Evolutionary conservation across 2,888 invertebrate species (phyloP).

Genomic region (Drosophila eohydei): DNA sequence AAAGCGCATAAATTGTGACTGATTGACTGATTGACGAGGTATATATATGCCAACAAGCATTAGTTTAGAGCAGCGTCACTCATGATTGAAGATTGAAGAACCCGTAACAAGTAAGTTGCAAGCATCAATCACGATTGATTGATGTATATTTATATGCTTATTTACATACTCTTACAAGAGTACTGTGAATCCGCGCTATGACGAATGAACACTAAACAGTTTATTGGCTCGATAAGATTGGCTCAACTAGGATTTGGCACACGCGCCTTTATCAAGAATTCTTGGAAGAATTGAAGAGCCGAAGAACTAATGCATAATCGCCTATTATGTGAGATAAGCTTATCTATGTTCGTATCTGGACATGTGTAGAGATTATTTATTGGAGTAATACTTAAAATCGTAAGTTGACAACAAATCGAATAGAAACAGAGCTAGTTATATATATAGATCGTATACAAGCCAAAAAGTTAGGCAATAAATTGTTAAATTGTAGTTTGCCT

Average conservation of each 20-base stretch:
- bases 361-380: constrained; percentile 14
- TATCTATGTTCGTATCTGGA: background rate
- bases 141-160: background rate
- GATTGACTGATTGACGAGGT: background rate
- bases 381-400: background rate
- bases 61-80: background rate
- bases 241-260: constrained; percentile 26
- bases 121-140: background rate
- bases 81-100: background rate
- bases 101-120: background rate
- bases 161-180: background rate
- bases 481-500: too few species aligned
- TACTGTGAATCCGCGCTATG: constrained; percentile 11
- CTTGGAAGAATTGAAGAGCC: constrained; percentile 27
- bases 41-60: too few species aligned
- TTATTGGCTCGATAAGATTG: constrained; percentile 50
- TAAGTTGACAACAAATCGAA: constrained; percentile 2
- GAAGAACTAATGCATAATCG: constrained; percentile 38
- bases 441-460: background rate
- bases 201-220: constrained; percentile 3
- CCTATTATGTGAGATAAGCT: constrained; percentile 33
- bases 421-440: background rate
- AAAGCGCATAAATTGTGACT: background rate
- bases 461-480: too few species aligned
- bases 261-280: constrained; percentile 12